Evolutionary conservation across 2,113 vertebrate genomes (phyloP).

Genomic region (Xiphophorus hellerii): DNA sequence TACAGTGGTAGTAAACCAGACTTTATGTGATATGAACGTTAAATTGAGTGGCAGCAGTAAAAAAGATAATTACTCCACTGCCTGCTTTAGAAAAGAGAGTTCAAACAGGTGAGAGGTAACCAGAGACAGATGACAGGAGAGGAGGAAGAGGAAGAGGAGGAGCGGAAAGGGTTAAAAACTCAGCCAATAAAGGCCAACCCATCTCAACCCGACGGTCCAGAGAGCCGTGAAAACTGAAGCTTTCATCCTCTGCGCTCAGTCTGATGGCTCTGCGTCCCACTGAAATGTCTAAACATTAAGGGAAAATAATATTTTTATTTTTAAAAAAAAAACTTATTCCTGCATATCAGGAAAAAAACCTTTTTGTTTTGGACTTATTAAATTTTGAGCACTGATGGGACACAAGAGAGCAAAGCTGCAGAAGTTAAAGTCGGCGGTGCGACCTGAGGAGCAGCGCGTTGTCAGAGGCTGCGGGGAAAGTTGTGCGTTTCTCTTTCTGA

Average conservation of each 20-base stretch:
- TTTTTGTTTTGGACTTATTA: not conserved
- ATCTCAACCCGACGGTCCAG: constrained; percentile 23
- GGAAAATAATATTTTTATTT: not conserved
- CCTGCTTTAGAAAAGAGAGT: not conserved
- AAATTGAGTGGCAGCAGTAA: not conserved
- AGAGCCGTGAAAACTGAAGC: constrained; percentile 33
- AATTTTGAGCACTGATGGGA: constrained; percentile 25
- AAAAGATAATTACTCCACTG: not conserved
- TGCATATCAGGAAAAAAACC: constrained; percentile 1
- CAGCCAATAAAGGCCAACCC: constrained; percentile 53
- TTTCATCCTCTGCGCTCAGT: constrained; percentile 17
- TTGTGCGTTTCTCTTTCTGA: constrained; percentile 9
- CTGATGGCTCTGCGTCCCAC: constrained; percentile 4
- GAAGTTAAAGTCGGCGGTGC: constrained; percentile 14
- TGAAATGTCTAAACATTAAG: constrained; percentile 21
- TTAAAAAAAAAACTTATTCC: not conserved
- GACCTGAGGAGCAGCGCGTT: constrained; percentile 24
- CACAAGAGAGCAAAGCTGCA: constrained; percentile 19
- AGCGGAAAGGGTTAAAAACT: constrained; percentile 57
- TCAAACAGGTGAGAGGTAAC: constrained; percentile 5
- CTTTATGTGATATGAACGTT: not conserved
- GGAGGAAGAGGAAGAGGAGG: constrained; percentile 12
- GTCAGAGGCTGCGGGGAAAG: constrained; percentile 24
- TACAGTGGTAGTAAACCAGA: not conserved
- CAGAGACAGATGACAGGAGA: not conserved